Evolutionary conservation across 2,888 invertebrate species (phyloP).

Genomic region (Dione juno): DNA sequence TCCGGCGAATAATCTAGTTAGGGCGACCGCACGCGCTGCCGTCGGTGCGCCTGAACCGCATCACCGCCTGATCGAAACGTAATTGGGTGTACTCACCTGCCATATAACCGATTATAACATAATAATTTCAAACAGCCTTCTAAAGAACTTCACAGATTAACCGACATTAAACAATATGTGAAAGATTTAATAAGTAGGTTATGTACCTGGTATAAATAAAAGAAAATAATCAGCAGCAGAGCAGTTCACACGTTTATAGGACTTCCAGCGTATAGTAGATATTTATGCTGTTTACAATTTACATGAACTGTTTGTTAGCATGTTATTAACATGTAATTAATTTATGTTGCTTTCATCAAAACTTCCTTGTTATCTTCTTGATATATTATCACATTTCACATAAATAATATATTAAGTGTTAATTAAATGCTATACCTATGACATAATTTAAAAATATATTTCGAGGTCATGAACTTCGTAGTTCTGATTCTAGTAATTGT

Average conservation of each 20-base stretch:
- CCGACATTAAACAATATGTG: too few relatives aligned
- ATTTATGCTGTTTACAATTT: not conserved
- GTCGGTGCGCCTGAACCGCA: constrained; percentile 46
- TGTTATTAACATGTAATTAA: not conserved
- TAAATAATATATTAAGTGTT: not conserved
- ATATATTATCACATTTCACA: too few relatives aligned
- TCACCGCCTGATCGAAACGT: constrained; percentile 71
- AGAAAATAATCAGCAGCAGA: not conserved
- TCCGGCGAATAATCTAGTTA: constrained; percentile 72
- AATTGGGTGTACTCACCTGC: constrained; percentile 74
- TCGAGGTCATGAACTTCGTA: not conserved
- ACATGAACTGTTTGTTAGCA: not conserved
- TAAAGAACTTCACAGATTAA: not conserved
- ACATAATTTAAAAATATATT: not conserved
- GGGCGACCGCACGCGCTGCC: constrained; percentile 68
- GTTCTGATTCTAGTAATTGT: constrained; percentile 30
- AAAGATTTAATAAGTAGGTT: too few relatives aligned
- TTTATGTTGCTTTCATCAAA: not conserved
- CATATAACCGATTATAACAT: constrained; percentile 54
- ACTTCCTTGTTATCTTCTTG: not conserved
- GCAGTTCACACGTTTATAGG: not conserved
- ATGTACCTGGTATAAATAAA: not conserved
- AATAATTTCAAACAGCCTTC: constrained; percentile 41
- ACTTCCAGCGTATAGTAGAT: not conserved
- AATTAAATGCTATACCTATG: not conserved